Evolutionary conservation across 2,797 vertebrate species (phyloP).

Genomic region (Gila robusta): DNA sequence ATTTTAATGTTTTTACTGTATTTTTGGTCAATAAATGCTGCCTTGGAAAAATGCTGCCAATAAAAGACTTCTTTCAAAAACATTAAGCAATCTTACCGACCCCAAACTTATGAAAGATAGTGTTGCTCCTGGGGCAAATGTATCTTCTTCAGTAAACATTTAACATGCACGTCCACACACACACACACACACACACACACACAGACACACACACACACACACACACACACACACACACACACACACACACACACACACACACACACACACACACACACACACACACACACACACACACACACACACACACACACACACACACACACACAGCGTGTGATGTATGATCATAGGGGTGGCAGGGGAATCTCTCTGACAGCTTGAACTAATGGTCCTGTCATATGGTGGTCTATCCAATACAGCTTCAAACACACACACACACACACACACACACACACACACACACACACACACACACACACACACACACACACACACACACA

Average conservation of each 20-base stretch:
- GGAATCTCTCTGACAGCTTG: slow-evolving; percentile 28
- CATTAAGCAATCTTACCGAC: background rate
- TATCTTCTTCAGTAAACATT: background rate
- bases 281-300: too few species aligned
- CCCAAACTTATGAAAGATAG: background rate
- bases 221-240: background rate
- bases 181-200: background rate
- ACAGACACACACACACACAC: too few species aligned
- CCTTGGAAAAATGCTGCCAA: background rate
- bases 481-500: slow-evolving; percentile 2
- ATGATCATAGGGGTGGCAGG: slow-evolving; percentile 6
- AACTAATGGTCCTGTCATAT: slow-evolving; percentile 38
- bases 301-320: background rate
- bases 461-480: background rate
- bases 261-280: too few species aligned
- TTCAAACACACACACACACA: background rate
- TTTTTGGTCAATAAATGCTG: too few species aligned
- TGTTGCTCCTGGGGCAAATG: background rate
- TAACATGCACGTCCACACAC: background rate
- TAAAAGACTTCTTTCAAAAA: background rate
- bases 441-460: background rate
- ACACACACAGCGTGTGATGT: slow-evolving; percentile 33
- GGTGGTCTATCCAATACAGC: background rate
- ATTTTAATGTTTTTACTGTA: background rate
- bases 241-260: too few species aligned